Conservation (phyloP, 2,888 invertebrate genomes). For the Agriopis aurantiaria region DNA sequence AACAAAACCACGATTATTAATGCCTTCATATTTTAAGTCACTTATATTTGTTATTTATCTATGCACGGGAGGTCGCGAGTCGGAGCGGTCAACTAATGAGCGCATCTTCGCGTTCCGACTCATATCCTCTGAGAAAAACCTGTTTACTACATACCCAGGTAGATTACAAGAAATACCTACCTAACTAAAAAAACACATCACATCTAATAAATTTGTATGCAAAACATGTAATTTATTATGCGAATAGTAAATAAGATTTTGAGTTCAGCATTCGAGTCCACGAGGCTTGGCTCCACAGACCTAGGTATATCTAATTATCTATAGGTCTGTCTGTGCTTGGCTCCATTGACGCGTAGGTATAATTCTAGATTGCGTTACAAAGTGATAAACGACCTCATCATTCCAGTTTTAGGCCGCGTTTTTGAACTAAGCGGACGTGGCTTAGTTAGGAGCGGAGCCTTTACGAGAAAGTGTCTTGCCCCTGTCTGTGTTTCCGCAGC, state of each 20-base stretch:
- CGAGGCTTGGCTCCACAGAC: neutral
- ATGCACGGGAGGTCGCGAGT: constrained; percentile 37
- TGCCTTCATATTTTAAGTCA: constrained; percentile 35
- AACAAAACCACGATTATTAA: constrained; percentile 50
- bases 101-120: constrained; percentile 51
- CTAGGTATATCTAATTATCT: no score
- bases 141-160: constrained; percentile 46
- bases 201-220: constrained; percentile 23
- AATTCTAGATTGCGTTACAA: constrained; percentile 13
- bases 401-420: constrained; percentile 2
- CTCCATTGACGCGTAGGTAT: constrained; percentile 9
- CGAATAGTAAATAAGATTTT: constrained; percentile 6
- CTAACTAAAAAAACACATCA: neutral
- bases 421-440: neutral
- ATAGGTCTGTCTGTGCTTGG: neutral
- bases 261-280: neutral
- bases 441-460: neutral
- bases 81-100: constrained; percentile 56
- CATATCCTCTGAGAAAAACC: constrained; percentile 53
- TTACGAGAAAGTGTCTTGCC: no score
- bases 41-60: constrained; percentile 10
- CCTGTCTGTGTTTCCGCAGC: neutral
- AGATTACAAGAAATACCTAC: constrained; percentile 1
- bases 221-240: constrained; percentile 28
- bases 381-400: constrained; percentile 29